A percentile compares a stretch with the other conserved stretches of the same genome.
phyloP scores from a whole-genome alignment of 1,140 invertebrate species.

The Trachymyrmex cornetzi region DNA sequence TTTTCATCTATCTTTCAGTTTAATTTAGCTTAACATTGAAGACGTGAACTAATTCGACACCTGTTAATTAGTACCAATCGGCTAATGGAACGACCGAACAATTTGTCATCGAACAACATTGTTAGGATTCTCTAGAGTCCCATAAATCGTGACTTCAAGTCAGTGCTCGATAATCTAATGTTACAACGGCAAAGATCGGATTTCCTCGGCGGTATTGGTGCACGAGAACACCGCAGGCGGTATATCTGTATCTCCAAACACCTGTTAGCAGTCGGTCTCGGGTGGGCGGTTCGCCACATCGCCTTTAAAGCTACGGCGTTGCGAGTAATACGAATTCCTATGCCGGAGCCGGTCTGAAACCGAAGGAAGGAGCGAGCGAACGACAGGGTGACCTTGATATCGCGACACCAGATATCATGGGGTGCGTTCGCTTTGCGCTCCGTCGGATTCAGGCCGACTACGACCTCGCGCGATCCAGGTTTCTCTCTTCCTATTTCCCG shows the following conservation, averaged over 20 bases:
- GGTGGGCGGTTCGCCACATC: constrained; percentile 71
- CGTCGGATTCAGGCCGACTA: not conserved
- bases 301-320: constrained; percentile 71
- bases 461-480: not conserved
- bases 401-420: not conserved
- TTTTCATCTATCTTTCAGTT: not conserved
- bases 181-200: constrained; percentile 5
- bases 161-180: not conserved
- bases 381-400: constrained; percentile 22
- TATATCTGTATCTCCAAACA: constrained; percentile 85
- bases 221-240: constrained; percentile 31
- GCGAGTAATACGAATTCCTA: constrained; percentile 38
- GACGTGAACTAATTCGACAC: not conserved
- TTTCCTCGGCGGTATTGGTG: not conserved
- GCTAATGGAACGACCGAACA: not conserved
- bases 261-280: constrained; percentile 83
- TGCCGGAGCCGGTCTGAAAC: not conserved
- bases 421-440: not conserved
- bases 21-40: not conserved
- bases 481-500: not conserved
- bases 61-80: not conserved
- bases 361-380: constrained; percentile 9
- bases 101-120: not conserved
- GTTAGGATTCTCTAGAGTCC: not conserved
- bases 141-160: not conserved